A percentile compares a stretch with the other conserved stretches of the same genome.
Evolutionary conservation across 2,113 vertebrate species (phyloP).

Genomic region (Petromus typicus): DNA sequence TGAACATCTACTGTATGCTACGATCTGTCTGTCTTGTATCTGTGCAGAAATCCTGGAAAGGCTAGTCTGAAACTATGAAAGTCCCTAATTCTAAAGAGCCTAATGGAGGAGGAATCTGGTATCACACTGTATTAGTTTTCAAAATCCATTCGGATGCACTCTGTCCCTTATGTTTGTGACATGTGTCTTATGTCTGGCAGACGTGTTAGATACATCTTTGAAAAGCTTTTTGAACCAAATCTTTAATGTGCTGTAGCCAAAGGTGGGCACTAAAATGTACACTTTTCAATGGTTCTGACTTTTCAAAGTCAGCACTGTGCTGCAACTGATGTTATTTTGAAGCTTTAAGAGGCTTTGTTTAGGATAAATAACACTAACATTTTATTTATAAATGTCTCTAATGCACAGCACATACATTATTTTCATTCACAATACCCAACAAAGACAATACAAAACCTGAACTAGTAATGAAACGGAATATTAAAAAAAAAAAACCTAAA

Average conservation of each 20-base stretch:
- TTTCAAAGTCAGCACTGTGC: constrained; percentile 70
- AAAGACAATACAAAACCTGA: constrained; percentile 61
- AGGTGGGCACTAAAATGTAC: constrained; percentile 67
- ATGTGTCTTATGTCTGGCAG: constrained; percentile 46
- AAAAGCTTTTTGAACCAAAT: constrained; percentile 12
- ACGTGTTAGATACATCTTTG: constrained; percentile 65
- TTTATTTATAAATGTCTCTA: constrained; percentile 61
- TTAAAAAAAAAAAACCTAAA: constrained; percentile 74
- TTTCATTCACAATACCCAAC: constrained; percentile 62
- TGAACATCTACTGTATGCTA: constrained; percentile 19
- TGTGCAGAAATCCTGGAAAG: constrained; percentile 51
- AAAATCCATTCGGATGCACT: constrained; percentile 57
- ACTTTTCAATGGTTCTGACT: constrained; percentile 56
- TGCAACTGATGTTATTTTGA: constrained; percentile 71
- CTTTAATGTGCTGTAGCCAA: constrained; percentile 64
- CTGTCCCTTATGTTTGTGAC: constrained; percentile 49
- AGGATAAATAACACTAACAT: constrained; percentile 68
- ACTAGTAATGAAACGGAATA: constrained; percentile 64
- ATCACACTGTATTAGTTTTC: constrained; percentile 58
- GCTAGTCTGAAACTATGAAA: constrained; percentile 67
- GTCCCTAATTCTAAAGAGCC: constrained; percentile 57
- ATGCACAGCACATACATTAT: constrained; percentile 56
- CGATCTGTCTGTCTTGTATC: constrained; percentile 37
- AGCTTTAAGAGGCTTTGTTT: constrained; percentile 70
- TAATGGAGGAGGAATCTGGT: background rate